These are phyloP conservation scores for Clitarchus hookeri DNA, from an alignment of 2,888 invertebrate species.

Conservation along the genomic window DNA sequence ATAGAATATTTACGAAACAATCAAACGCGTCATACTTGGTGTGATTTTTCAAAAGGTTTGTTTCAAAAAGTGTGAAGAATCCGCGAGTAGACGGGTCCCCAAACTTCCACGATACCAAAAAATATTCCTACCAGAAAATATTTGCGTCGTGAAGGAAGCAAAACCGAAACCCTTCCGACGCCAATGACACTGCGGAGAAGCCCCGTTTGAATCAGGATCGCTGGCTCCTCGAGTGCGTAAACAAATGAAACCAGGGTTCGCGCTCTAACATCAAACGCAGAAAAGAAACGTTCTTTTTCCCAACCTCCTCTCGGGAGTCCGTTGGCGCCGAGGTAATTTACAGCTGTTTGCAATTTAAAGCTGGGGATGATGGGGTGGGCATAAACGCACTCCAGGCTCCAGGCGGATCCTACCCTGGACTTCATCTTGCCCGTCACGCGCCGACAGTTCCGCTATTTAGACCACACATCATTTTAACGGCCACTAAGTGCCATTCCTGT, in stretches of 20 bases:
- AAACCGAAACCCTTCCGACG: no score
- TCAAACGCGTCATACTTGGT: no score
- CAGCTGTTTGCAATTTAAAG: background rate
- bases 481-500: background rate
- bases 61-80: no score
- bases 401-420: background rate
- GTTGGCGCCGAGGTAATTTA: constrained; percentile 9
- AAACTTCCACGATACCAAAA: no score
- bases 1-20: no score
- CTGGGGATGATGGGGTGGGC: background rate
- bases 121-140: no score
- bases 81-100: no score
- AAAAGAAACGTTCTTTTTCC: no score
- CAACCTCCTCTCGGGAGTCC: background rate
- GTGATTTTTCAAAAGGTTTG: no score
- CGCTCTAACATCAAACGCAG: background rate
- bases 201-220: no score
- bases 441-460: background rate
- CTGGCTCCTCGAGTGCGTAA: background rate
- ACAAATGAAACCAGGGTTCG: background rate
- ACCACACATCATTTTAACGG: constrained; percentile 7
- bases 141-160: no score
- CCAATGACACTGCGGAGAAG: no score
- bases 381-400: background rate
- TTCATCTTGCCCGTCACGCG: background rate